phyloP scores from a whole-genome alignment of 2,888 invertebrate genomes.

The Pediacus dermestoides region DNA sequence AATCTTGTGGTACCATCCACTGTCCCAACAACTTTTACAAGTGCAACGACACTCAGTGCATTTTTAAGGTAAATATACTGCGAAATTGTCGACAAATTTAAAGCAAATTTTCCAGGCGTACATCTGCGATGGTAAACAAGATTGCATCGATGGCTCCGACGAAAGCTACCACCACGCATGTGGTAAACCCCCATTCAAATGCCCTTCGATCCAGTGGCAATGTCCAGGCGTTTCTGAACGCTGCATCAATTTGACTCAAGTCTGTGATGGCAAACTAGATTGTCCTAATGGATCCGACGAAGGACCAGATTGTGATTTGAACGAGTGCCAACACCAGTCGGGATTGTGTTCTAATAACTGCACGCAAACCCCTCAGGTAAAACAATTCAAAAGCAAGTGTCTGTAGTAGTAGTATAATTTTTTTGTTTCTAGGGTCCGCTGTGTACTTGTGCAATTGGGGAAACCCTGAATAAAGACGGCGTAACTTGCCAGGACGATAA shows the following conservation, averaged over 20 bases:
- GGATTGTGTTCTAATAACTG: slow-evolving; percentile 82
- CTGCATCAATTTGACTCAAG: slow-evolving; percentile 82
- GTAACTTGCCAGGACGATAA: slow-evolving; percentile 75
- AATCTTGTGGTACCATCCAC: slow-evolving; percentile 72
- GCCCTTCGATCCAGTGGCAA: slow-evolving; percentile 76
- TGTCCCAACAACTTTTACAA: slow-evolving; percentile 78
- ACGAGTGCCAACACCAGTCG: slow-evolving; percentile 70
- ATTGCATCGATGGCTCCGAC: slow-evolving; percentile 88
- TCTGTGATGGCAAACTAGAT: slow-evolving; percentile 84
- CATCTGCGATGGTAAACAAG: slow-evolving; percentile 91
- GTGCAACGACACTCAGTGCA: slow-evolving; percentile 80
- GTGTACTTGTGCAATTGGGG: slow-evolving; percentile 87
- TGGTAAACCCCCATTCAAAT: slow-evolving; percentile 72
- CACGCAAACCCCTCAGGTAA: slow-evolving; percentile 70
- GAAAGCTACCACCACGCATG: slow-evolving; percentile 81
- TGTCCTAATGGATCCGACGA: slow-evolving; percentile 95
- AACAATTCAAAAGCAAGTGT: slow-evolving; percentile 7
- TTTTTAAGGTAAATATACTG: slow-evolving; percentile 61
- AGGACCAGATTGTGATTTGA: slow-evolving; percentile 83
- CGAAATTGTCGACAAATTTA: slow-evolving; percentile 7
- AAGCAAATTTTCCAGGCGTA: slow-evolving; percentile 56
- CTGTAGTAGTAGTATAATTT: slow-evolving; percentile 7
- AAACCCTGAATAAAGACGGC: slow-evolving; percentile 68
- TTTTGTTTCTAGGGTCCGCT: slow-evolving; percentile 68
- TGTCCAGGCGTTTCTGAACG: slow-evolving; percentile 77